Conservation (phyloP, 2,797 vertebrate genomes). For the Ctenochaetus hawaiiensis region DNA sequence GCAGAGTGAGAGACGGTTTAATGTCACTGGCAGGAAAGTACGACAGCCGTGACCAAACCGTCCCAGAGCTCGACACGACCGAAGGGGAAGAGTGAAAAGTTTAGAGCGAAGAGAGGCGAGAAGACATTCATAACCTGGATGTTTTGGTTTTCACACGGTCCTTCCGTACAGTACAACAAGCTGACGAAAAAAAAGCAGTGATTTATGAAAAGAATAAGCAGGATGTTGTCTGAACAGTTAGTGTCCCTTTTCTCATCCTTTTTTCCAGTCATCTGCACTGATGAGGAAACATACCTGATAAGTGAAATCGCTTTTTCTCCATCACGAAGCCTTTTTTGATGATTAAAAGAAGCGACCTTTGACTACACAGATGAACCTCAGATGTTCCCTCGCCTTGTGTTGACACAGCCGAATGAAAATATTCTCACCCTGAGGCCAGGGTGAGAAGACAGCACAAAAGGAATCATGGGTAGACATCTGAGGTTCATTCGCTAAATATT, state of each 20-base stretch:
- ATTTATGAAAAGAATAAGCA: conserved; percentile 29
- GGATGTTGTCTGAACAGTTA: conserved; percentile 12
- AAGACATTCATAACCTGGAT: conserved; percentile 61
- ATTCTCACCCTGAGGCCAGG: background rate
- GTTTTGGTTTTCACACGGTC: conserved; percentile 42
- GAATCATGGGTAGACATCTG: conserved; percentile 50
- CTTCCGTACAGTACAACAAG: conserved; percentile 34
- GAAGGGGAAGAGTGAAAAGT: conserved; percentile 18
- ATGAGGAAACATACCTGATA: conserved; percentile 35
- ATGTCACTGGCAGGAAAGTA: conserved; percentile 37
- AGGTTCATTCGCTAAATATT: conserved; percentile 53
- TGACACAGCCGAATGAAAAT: conserved; percentile 32
- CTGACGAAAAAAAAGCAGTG: background rate
- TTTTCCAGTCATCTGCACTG: conserved; percentile 3
- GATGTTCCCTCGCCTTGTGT: conserved; percentile 39
- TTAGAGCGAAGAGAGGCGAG: conserved; percentile 10
- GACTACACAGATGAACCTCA: conserved; percentile 49
- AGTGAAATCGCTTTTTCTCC: conserved; percentile 15
- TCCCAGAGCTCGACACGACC: conserved; percentile 36
- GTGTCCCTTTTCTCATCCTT: background rate
- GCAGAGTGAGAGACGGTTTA: conserved; percentile 41
- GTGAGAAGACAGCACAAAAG: conserved; percentile 11
- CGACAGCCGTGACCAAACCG: conserved; percentile 53
- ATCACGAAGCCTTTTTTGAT: conserved; percentile 10
- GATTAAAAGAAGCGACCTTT: conserved; percentile 24